phyloP scores from a whole-genome alignment of 1,140 invertebrate genomes.

The Hormaphis cornu region DNA sequence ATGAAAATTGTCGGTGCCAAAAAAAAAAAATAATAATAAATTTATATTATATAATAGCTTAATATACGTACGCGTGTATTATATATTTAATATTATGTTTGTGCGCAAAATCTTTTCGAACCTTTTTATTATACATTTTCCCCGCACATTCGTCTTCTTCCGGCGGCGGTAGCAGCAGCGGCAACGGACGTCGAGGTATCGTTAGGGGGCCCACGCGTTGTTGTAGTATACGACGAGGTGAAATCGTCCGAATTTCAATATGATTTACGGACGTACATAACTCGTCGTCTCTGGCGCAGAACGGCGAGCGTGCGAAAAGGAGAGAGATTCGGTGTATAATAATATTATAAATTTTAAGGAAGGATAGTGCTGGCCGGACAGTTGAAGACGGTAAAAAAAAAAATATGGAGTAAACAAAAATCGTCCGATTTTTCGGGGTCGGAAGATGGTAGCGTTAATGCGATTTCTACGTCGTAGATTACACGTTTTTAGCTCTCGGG shows the following conservation, averaged over 20 bases:
- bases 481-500: too few species aligned
- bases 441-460: too few species aligned
- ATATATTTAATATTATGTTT: too few species aligned
- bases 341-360: too few species aligned
- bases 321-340: too few species aligned
- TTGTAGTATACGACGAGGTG: neutral
- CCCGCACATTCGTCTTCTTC: slow-evolving; percentile 18
- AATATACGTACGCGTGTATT: neutral
- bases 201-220: neutral
- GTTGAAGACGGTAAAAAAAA: too few species aligned
- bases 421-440: too few species aligned
- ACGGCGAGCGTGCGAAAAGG: too few species aligned
- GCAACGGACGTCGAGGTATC: neutral
- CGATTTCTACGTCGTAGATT: too few species aligned
- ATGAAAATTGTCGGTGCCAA: neutral
- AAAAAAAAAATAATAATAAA: neutral
- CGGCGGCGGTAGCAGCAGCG: neutral
- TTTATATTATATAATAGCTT: too few species aligned
- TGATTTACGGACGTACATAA: neutral
- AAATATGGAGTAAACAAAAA: too few species aligned
- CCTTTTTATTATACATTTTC: slow-evolving; percentile 24
- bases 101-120: slow-evolving; percentile 11
- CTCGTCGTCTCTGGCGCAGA: neutral
- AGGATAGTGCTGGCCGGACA: too few species aligned
- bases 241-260: neutral